These are phyloP conservation scores for Rotaria macrura DNA, from an alignment of 2,888 invertebrate species.

Conservation along the genomic window DNA sequence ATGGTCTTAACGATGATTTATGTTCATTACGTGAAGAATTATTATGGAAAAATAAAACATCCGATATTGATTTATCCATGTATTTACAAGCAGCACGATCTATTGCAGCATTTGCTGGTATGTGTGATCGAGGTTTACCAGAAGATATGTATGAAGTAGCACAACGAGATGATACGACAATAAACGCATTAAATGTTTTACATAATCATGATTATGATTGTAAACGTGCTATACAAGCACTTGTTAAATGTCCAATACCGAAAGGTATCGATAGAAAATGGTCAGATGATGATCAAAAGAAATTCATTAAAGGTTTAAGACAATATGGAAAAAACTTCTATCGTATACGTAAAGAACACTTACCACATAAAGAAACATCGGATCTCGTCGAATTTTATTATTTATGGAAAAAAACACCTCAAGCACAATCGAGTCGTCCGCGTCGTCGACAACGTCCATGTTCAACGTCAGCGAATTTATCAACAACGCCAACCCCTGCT, in stretches of 20 bases:
- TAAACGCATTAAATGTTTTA: conserved; percentile 72
- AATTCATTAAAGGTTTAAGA: conserved; percentile 91
- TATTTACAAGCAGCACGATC: conserved; percentile 53
- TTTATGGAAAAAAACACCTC: conserved; percentile 97
- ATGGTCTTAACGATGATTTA: conserved; percentile 18
- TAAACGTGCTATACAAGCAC: conserved; percentile 82
- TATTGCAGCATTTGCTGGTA: conserved; percentile 94
- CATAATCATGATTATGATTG: conserved; percentile 94
- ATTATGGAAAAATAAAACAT: conserved; percentile 30
- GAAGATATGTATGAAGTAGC: conserved; percentile 94
- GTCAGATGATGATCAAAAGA: conserved; percentile 56
- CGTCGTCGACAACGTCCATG: conserved; percentile 60
- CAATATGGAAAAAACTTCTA: conserved; percentile 99
- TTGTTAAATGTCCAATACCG: conserved; percentile 91
- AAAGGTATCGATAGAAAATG: conserved; percentile 90
- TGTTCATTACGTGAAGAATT: conserved; percentile 22
- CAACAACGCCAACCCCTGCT: not conserved
- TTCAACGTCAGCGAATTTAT: conserved; percentile 19
- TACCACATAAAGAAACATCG: conserved; percentile 82
- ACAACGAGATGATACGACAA: conserved; percentile 88
- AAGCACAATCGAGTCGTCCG: conserved; percentile 87
- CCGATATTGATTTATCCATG: conserved; percentile 28
- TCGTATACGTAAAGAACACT: conserved; percentile 83
- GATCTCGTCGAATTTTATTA: conserved; percentile 97
- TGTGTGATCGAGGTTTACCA: conserved; percentile 93